A percentile compares a stretch with the other conserved stretches of the same genome.
phyloP scores from a whole-genome alignment of 2,113 vertebrate species.

The Paedocypris sp. region DNA sequence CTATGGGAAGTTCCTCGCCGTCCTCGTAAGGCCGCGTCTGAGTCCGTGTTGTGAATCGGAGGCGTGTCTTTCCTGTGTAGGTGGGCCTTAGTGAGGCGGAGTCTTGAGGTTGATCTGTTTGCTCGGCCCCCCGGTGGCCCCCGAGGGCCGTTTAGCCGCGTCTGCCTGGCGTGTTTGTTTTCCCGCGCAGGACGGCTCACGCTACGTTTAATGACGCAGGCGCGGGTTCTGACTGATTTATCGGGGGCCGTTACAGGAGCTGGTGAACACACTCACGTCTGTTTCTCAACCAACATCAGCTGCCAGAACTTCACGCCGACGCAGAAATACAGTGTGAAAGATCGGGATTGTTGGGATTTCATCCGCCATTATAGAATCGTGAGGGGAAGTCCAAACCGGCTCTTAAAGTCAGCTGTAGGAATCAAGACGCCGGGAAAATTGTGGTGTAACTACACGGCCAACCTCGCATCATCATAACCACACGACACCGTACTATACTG shows the following conservation, averaged over 20 bases:
- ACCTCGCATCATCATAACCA: too few relatives aligned
- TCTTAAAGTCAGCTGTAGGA: too few relatives aligned
- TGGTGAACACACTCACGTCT: conserved; percentile 29
- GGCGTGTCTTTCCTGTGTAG: conserved; percentile 19
- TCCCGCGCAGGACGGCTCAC: conserved; percentile 32
- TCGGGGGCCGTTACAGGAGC: conserved; percentile 37
- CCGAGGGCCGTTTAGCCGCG: conserved; percentile 31
- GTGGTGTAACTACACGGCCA: too few relatives aligned
- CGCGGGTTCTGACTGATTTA: conserved; percentile 39
- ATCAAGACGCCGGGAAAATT: too few relatives aligned
- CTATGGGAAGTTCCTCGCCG: conserved; percentile 6
- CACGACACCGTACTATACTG: too few relatives aligned
- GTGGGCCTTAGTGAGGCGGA: conserved; percentile 21
- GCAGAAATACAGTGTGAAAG: background rate
- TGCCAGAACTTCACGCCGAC: conserved; percentile 26
- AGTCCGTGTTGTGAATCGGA: conserved; percentile 29
- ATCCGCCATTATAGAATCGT: conserved; percentile 24
- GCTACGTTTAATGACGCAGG: conserved; percentile 43
- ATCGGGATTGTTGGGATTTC: conserved; percentile 27
- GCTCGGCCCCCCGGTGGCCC: conserved; percentile 25
- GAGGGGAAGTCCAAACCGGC: too few relatives aligned
- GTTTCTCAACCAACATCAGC: conserved; percentile 27
- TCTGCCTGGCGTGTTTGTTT: conserved; percentile 35
- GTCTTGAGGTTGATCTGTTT: conserved; percentile 29
- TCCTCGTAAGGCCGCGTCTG: conserved; percentile 10